These are phyloP conservation scores for Carapus acus DNA, from an alignment of 2,797 vertebrate genomes.

Conservation along the genomic window DNA sequence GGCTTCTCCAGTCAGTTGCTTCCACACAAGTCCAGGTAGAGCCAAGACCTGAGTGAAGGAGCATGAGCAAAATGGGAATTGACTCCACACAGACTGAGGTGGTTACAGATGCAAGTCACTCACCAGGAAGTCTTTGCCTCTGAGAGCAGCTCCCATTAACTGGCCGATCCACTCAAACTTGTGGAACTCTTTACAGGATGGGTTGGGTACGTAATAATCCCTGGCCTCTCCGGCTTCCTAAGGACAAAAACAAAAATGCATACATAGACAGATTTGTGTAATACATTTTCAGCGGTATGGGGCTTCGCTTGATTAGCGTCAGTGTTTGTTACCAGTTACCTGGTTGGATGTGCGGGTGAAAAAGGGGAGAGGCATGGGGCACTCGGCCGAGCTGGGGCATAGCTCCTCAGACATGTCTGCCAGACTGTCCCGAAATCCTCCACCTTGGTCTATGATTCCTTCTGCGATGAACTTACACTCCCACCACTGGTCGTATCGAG, in stretches of 20 bases:
- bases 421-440: slow-evolving; percentile 95
- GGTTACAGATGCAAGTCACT: slow-evolving; percentile 37
- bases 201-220: slow-evolving; percentile 96
- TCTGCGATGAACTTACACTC: slow-evolving; percentile 99
- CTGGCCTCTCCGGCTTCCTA: slow-evolving; percentile 91
- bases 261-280: not conserved
- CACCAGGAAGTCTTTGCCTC: slow-evolving; percentile 96
- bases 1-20: slow-evolving; percentile 91
- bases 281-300: too few relatives aligned
- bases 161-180: slow-evolving; percentile 97
- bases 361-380: slow-evolving; percentile 88
- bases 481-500: slow-evolving; percentile 98
- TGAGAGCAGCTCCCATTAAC: slow-evolving; percentile 94
- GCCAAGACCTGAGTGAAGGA: slow-evolving; percentile 79
- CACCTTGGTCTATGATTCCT: slow-evolving; percentile 98
- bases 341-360: slow-evolving; percentile 93
- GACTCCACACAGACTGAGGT: not conserved
- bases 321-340: too few relatives aligned
- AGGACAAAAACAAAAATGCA: slow-evolving; percentile 1
- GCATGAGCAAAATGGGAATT: slow-evolving; percentile 13
- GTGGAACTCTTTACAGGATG: slow-evolving; percentile 90
- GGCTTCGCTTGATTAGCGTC: too few relatives aligned
- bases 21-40: slow-evolving; percentile 94
- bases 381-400: slow-evolving; percentile 92
- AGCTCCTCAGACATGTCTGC: slow-evolving; percentile 98